Evolutionary conservation across 2,113 vertebrate species (phyloP).

Genomic region (Leucoraja erinaceus): DNA sequence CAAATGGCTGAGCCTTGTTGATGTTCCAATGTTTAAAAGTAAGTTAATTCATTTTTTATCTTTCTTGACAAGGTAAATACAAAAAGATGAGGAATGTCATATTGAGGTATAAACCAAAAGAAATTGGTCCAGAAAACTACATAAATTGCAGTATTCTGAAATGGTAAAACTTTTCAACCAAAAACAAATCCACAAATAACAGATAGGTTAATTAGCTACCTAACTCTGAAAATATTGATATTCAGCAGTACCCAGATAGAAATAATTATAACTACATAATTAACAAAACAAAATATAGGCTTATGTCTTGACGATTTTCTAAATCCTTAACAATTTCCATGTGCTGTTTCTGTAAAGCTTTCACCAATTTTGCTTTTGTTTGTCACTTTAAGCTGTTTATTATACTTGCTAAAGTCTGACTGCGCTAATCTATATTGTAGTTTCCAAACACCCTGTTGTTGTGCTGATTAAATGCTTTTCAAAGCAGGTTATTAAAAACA

Average conservation of each 20-base stretch:
- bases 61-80: background rate
- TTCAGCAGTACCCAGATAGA: background rate
- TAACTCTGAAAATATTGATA: background rate
- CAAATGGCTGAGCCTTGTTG: background rate
- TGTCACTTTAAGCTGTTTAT: conserved; percentile 3
- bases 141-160: background rate
- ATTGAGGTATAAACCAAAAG: background rate
- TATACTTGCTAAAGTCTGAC: background rate
- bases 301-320: background rate
- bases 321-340: conserved; percentile 11
- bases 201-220: conserved; percentile 7
- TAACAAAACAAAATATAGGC: background rate
- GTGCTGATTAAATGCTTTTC: conserved; percentile 21
- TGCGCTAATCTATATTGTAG: background rate
- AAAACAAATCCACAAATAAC: background rate
- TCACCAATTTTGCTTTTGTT: conserved; percentile 5
- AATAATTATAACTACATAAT: background rate
- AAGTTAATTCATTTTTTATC: background rate
- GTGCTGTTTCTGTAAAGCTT: background rate
- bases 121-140: background rate
- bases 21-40: background rate
- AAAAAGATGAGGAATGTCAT: background rate
- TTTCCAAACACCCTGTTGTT: background rate
- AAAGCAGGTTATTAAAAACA: conserved; percentile 7
- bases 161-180: background rate